Percentiles rank a stretch among this genome's conserved stretches.
Evolutionary conservation across 2,888 invertebrate species (phyloP).

Genomic region (Sisyra terminalis): DNA sequence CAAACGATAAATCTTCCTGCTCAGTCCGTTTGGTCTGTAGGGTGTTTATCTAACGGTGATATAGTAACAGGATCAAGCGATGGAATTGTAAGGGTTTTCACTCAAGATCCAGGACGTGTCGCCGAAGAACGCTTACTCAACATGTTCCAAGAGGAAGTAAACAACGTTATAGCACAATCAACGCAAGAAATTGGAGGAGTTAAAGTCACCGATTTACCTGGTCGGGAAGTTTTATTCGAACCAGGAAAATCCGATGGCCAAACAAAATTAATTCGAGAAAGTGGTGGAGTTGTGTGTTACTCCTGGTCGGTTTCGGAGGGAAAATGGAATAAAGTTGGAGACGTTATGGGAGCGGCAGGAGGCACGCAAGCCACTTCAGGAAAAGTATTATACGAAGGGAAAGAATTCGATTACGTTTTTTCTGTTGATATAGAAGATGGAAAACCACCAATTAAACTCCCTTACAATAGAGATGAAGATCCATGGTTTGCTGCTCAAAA

Average conservation of each 20-base stretch:
- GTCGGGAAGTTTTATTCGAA: conserved; percentile 54
- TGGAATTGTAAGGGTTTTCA: conserved; percentile 74
- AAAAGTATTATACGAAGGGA: conserved; percentile 69
- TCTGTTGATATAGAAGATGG: conserved; percentile 91
- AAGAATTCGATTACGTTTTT: conserved; percentile 92
- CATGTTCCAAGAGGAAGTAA: conserved; percentile 57
- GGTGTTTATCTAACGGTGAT: conserved; percentile 70
- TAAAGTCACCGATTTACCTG: conserved; percentile 76
- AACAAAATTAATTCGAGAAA: conserved; percentile 66
- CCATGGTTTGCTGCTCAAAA: conserved; percentile 83
- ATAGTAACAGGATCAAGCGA: conserved; percentile 83
- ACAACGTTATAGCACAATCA: conserved; percentile 39
- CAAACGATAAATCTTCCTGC: conserved; percentile 63
- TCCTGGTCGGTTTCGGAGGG: conserved; percentile 48
- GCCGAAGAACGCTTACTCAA: conserved; percentile 45
- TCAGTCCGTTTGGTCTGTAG: conserved; percentile 79
- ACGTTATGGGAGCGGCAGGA: conserved; percentile 66
- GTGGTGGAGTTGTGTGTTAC: conserved; percentile 59
- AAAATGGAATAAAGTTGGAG: conserved; percentile 73
- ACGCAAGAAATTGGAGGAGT: conserved; percentile 68
- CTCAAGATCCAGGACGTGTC: conserved; percentile 47
- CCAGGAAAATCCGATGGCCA: conserved; percentile 73
- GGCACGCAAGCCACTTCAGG: conserved; percentile 47
- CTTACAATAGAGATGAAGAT: conserved; percentile 80
- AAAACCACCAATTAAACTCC: conserved; percentile 72